Conservation (phyloP, 2,888 invertebrate genomes). For the Pimpla rufipes region DNA sequence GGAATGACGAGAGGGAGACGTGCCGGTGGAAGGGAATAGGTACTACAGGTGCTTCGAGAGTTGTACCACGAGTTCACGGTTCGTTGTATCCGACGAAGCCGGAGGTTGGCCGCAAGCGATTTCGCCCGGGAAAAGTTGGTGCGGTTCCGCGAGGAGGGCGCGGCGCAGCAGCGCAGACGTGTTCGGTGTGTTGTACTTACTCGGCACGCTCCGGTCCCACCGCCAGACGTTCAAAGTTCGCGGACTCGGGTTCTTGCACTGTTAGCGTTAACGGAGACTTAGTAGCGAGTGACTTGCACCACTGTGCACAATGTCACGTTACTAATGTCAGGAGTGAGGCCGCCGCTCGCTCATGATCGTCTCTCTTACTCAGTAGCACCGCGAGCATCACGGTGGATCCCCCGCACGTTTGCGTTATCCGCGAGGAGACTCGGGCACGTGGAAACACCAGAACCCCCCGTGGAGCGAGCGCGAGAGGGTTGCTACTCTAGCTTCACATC, state of each 20-base stretch:
- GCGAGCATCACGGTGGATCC: slow-evolving; percentile 12
- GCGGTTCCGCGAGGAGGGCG: slow-evolving; percentile 7
- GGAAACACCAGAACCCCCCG: slow-evolving; percentile 39
- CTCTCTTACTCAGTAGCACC: not conserved
- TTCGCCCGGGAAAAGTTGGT: slow-evolving; percentile 60
- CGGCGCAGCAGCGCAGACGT: not conserved
- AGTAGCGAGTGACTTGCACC: not conserved
- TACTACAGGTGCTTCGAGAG: slow-evolving; percentile 13
- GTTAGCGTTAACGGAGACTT: slow-evolving; percentile 13
- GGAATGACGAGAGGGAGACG: slow-evolving; percentile 10
- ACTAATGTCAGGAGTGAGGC: slow-evolving; percentile 51
- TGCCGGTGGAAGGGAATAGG: not conserved
- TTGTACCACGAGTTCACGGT: slow-evolving; percentile 39
- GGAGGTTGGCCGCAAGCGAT: slow-evolving; percentile 49
- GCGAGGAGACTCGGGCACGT: slow-evolving; percentile 38
- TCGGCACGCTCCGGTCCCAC: slow-evolving; percentile 14
- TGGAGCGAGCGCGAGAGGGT: not conserved
- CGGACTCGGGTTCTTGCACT: slow-evolving; percentile 19
- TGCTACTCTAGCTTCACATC: slow-evolving; percentile 32
- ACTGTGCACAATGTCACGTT: slow-evolving; percentile 43
- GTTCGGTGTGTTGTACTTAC: slow-evolving; percentile 16
- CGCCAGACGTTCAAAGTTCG: slow-evolving; percentile 23
- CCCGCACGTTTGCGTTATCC: slow-evolving; percentile 13
- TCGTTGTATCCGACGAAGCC: slow-evolving; percentile 55
- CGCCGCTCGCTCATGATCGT: slow-evolving; percentile 3